Evolutionary conservation across 2,113 vertebrate genomes (phyloP).

Genomic region (Melospiza georgiana): DNA sequence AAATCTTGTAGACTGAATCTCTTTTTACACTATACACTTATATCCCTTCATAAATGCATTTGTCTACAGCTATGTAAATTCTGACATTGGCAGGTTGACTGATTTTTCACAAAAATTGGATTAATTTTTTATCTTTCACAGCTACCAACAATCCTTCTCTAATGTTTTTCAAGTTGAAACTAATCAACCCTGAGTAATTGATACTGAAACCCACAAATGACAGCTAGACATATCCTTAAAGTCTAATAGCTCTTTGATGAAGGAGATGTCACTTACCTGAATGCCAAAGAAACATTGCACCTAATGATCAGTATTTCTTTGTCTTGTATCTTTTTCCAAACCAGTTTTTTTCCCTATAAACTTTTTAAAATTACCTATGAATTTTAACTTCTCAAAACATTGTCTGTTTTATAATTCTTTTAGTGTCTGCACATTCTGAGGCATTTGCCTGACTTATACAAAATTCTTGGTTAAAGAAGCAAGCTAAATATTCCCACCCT

Average conservation of each 20-base stretch:
- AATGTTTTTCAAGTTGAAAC: neutral
- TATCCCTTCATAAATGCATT: neutral
- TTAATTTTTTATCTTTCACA: neutral
- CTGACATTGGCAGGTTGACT: neutral
- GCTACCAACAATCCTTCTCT: neutral
- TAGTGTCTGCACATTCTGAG: neutral
- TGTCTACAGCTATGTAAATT: neutral
- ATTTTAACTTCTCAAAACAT: neutral
- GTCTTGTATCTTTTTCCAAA: neutral
- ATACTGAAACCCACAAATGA: neutral
- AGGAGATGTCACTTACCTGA: neutral
- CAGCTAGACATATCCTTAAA: neutral
- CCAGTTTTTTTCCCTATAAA: rapidly evolving
- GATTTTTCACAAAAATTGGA: neutral
- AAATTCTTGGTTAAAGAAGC: neutral
- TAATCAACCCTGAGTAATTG: neutral
- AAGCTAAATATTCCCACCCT: neutral
- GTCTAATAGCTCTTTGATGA: neutral
- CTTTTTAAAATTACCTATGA: neutral
- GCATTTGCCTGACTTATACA: neutral
- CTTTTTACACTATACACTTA: neutral
- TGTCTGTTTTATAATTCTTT: neutral
- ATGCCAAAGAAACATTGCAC: neutral
- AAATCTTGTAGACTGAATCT: neutral
- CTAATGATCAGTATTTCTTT: neutral